Evolutionary conservation across 2,888 invertebrate species (phyloP).

Genomic region (Harpalus rubripes): DNA sequence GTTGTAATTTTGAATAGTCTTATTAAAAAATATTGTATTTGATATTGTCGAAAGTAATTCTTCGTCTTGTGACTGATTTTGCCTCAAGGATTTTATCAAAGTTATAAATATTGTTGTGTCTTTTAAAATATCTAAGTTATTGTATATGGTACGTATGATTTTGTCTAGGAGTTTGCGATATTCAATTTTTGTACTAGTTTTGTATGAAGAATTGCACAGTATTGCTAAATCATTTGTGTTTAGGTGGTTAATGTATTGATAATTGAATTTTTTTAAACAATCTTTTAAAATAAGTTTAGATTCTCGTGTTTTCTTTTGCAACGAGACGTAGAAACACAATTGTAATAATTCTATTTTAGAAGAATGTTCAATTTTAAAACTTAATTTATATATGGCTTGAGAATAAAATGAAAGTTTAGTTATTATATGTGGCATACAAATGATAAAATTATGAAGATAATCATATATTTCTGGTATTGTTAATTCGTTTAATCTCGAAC

Average conservation of each 20-base stretch:
- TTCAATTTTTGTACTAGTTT: slow-evolving; percentile 75
- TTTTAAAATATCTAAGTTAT: slow-evolving; percentile 74
- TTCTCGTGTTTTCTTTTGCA: slow-evolving; percentile 73
- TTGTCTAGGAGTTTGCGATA: slow-evolving; percentile 73
- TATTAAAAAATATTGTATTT: slow-evolving; percentile 74
- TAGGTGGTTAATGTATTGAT: slow-evolving; percentile 71
- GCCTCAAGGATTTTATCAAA: slow-evolving; percentile 76
- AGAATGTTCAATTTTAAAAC: slow-evolving; percentile 70
- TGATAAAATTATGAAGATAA: slow-evolving; percentile 73
- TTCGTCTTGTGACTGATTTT: slow-evolving; percentile 75
- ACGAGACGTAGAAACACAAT: slow-evolving; percentile 75
- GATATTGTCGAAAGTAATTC: slow-evolving; percentile 75
- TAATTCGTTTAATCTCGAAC: slow-evolving; percentile 71
- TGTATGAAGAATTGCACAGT: slow-evolving; percentile 75
- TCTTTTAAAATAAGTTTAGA: slow-evolving; percentile 72
- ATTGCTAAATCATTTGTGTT: slow-evolving; percentile 75
- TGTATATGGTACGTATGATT: slow-evolving; percentile 73
- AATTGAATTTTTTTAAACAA: slow-evolving; percentile 72
- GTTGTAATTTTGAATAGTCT: slow-evolving; percentile 73
- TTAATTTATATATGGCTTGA: slow-evolving; percentile 72
- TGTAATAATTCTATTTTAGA: slow-evolving; percentile 74
- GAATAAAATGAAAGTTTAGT: slow-evolving; percentile 73
- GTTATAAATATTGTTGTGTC: slow-evolving; percentile 76
- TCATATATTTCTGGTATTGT: slow-evolving; percentile 71
- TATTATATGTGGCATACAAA: slow-evolving; percentile 73